Base-by-base conservation (phyloP, 2,797 vertebrate species). In the Tauraco hartlaubi region DNA sequence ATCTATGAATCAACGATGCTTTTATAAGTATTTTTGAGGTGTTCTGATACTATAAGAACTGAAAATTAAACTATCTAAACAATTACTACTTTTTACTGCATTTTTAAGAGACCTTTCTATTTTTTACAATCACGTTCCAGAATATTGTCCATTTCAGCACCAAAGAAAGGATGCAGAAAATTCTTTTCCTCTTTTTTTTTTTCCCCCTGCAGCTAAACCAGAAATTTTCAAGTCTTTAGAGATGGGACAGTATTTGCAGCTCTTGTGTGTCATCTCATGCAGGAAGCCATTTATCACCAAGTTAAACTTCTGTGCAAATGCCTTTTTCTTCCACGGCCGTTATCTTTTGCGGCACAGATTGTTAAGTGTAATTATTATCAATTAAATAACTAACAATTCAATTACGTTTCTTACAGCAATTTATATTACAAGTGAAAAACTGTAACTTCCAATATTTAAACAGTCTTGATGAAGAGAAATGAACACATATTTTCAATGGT, bases 311-410 rank as follows among this genome's bases (percentile, higher is more conserved):
- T 91, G 35, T 66, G 66, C 31, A 75, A 85, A 90, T 46, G 52
- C n/a, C 67, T 94, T 94, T 77, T 78, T 87, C 72, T 91, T 91
- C 31, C 55, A 66, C 29, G 88, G 77, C 54, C 80, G 92, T 76
- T 84, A 87, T 69, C 87, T 91, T 95, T 82, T 86, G 62, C 15
- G 12, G 72, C 72, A 94, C 62, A 83, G 87, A 83, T 55, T 94
- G 55, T 76, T 91, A 85, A 83, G 15, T 72, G 76, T 35, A 83
- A 92, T 90, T 95, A 88, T 88, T 83, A 92, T 59, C 56, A 85
- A 85, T 80, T 85, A 95, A 86, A 86, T 89, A 85, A 67, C 80
- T 39, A 95, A 92, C 17, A 92, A 94, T 81, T 92, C 54, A 79
- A 58, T 89, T 82, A 82, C 1, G 6, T 85, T 93, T 92, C 68